These are phyloP conservation scores for Cecidostiba fungosa DNA, from an alignment of 2,888 invertebrate species.

Conservation along the genomic window DNA sequence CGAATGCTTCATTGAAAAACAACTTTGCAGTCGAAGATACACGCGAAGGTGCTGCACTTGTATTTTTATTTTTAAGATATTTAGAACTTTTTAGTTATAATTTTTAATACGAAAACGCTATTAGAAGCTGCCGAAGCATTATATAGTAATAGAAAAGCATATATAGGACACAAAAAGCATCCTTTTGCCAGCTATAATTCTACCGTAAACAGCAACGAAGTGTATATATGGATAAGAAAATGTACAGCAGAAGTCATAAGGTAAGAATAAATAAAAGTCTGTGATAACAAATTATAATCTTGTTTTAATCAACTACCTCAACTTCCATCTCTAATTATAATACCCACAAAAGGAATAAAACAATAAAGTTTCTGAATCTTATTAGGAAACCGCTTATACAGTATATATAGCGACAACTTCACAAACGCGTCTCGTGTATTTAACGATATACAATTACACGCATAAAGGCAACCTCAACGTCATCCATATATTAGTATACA, in stretches of 20 bases:
- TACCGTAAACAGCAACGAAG: not conserved
- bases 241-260: constrained; percentile 6
- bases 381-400: too few relatives aligned
- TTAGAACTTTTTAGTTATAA: not conserved
- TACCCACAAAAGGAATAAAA: not conserved
- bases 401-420: too few relatives aligned
- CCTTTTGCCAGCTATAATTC: not conserved
- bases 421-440: constrained; percentile 64
- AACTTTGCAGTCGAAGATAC: too few relatives aligned
- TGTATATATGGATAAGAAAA: not conserved
- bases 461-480: constrained; percentile 3
- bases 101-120: not conserved
- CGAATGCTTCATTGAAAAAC: too few relatives aligned
- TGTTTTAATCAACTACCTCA: constrained; percentile 1
- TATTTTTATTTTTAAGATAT: not conserved
- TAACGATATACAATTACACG: constrained; percentile 62
- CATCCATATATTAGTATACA: constrained; percentile 49
- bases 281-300: not conserved
- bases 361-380: too few relatives aligned
- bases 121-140: not conserved
- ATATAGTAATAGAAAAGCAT: not conserved
- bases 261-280: constrained; percentile 14
- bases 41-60: not conserved
- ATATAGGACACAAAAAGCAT: not conserved
- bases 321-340: too few relatives aligned